A percentile compares a stretch with the other conserved stretches of the same genome.
Evolutionary conservation across 2,113 vertebrate species (phyloP).

Genomic region (Plestiodon gilberti): DNA sequence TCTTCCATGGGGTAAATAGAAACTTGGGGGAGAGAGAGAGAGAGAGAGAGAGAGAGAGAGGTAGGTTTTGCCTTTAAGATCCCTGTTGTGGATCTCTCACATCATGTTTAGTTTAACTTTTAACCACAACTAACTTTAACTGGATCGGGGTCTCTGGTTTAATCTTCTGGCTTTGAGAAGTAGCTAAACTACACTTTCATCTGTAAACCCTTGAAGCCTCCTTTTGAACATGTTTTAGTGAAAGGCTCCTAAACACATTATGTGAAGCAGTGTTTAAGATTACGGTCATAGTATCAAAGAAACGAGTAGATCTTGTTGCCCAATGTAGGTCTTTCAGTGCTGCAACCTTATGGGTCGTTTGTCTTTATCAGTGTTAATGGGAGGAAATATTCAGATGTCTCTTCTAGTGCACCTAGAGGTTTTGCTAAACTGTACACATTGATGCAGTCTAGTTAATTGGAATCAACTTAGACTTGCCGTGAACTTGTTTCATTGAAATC

Average conservation of each 20-base stretch:
- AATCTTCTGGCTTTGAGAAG: not conserved
- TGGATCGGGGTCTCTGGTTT: not conserved
- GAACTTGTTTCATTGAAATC: conserved; percentile 30
- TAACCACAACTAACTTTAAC: not conserved
- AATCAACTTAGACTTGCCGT: conserved; percentile 10
- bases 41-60: too few relatives aligned
- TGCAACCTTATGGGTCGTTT: not conserved
- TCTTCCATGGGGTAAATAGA: too few relatives aligned
- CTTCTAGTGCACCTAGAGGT: not conserved
- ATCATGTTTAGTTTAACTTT: too few relatives aligned
- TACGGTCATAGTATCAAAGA: not conserved
- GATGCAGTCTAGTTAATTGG: conserved; percentile 21
- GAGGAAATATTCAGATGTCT: not conserved
- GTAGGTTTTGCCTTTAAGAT: too few relatives aligned
- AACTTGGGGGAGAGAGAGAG: too few relatives aligned
- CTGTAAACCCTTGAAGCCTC: not conserved
- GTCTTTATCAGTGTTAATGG: conserved; percentile 5
- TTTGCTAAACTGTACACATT: conserved; percentile 21
- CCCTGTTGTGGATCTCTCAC: not conserved
- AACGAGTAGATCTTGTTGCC: not conserved
- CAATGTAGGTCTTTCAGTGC: not conserved
- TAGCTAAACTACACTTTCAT: not conserved
- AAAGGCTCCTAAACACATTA: not conserved
- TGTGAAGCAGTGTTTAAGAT: not conserved
- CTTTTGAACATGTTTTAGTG: not conserved